A percentile compares a stretch with the other conserved stretches of the same genome.
phyloP scores from a whole-genome alignment of 2,797 vertebrate genomes.

The Urocyon cinereoargenteus region DNA sequence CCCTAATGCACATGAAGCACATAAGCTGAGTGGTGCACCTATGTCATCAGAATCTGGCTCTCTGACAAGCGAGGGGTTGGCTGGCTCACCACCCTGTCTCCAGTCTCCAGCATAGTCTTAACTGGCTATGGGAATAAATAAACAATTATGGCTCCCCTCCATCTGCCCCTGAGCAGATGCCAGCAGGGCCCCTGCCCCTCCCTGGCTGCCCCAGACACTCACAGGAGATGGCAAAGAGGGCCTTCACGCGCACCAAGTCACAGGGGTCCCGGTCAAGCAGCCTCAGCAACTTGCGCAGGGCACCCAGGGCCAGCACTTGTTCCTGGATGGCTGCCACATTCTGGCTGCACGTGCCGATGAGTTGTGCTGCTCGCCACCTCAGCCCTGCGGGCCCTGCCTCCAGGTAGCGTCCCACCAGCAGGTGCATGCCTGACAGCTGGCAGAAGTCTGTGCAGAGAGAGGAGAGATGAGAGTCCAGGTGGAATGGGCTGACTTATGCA shows the following conservation, averaged over 20 bases:
- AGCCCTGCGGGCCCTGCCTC: conserved; percentile 89
- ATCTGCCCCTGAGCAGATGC: no score
- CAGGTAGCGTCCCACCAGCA: conserved; percentile 91
- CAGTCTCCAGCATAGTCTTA: neutral
- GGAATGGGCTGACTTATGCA: neutral
- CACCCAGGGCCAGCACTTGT: conserved; percentile 89
- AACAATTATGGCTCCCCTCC: neutral
- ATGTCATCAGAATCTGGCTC: fast-evolving
- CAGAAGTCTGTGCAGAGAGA: conserved; percentile 90
- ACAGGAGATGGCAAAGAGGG: conserved; percentile 96
- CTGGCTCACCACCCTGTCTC: fast-evolving
- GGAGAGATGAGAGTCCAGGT: no score
- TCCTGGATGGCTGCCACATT: conserved; percentile 94
- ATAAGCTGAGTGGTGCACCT: fast-evolving
- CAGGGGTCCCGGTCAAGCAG: conserved; percentile 91
- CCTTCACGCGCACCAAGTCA: conserved; percentile 92
- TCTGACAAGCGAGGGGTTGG: neutral
- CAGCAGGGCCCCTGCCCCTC: neutral
- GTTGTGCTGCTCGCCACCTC: conserved; percentile 93
- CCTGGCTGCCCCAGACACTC: conserved; percentile 82
- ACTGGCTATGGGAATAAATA: neutral
- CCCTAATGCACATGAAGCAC: neutral
- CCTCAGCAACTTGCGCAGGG: conserved; percentile 91
- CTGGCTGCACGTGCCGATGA: conserved; percentile 94
- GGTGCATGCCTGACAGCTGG: conserved; percentile 93